Base-by-base conservation (phyloP, 2,113 vertebrate species). In the Neomonachus schauinslandi region DNA sequence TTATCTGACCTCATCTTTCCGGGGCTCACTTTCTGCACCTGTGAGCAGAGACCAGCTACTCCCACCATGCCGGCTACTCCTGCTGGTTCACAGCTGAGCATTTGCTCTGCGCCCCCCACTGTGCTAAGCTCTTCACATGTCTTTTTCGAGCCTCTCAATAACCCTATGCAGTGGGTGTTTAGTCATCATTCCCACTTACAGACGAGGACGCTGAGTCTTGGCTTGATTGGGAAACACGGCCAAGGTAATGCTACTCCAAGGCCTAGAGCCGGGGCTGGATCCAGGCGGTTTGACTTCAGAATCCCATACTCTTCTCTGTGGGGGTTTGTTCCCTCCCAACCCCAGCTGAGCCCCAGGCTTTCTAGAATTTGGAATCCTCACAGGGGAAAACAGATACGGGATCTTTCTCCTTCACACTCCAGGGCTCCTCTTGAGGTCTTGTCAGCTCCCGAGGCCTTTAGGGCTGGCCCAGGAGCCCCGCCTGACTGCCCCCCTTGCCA, bases 91-190 rank as follows among this genome's bases (percentile, higher is more conserved):
- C 15, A 53, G 65, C 61, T 24, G 74, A 28, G 61, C 24, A 0
- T 26, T 12, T 26, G 7, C 42, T 15, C 0, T 33, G 42, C 7
- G 3, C 55, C 74, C 28, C 10, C 11, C 13, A 2, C 42, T 21
- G 51, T 13, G 21, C 46, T n/a, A 12, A 46, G 28, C 49, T 63
- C 69, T 15, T 76, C 36, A 71, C 18, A 6, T 7, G 14, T 2
- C 10, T 0, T 61, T 19, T 26, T 16, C 39, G 22, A 67, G n/a
- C 13, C 28, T 51, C 49, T 74, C 53, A 21, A 0, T 22, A 69
- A 69, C 36, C 33, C 82, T 86, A 6, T 4, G 33, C 19, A 4
- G 4, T 16, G 5, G 14, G 19, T 22, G 24, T 51, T 77, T 59
- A 31, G 63, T 11, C 22, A 33, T 53, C 36, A 33, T n/a, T 42